Evolutionary conservation across 2,797 vertebrate species (phyloP).

Genomic region (Sebastes vulpes): DNA sequence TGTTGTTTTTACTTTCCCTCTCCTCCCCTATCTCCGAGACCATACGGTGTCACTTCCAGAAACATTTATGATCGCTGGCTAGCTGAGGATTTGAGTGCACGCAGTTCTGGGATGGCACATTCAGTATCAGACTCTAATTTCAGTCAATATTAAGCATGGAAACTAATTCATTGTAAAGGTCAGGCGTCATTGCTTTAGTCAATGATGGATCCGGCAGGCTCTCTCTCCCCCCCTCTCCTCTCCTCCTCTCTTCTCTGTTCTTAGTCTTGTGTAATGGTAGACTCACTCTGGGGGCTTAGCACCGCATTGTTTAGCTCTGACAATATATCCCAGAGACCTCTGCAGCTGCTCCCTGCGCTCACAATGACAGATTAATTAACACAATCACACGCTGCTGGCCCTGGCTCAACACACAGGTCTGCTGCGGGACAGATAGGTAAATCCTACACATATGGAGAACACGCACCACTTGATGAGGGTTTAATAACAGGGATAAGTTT

Average conservation of each 20-base stretch:
- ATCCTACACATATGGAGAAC: slow-evolving; percentile 93
- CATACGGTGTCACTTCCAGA: slow-evolving; percentile 76
- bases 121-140: slow-evolving; percentile 93
- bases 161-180: slow-evolving; percentile 95
- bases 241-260: slow-evolving; percentile 80
- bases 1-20: slow-evolving; percentile 87
- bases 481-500: slow-evolving; percentile 84
- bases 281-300: slow-evolving; percentile 96
- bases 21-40: slow-evolving; percentile 74
- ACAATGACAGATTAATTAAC: slow-evolving; percentile 99
- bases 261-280: slow-evolving; percentile 94
- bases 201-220: slow-evolving; percentile 91
- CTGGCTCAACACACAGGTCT: slow-evolving; percentile 97
- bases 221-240: slow-evolving; percentile 45
- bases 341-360: slow-evolving; percentile 96
- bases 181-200: slow-evolving; percentile 95
- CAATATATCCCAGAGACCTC: slow-evolving; percentile 95
- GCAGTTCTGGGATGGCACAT: slow-evolving; percentile 89
- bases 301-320: slow-evolving; percentile 97
- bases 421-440: slow-evolving; percentile 98
- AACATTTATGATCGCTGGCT: slow-evolving; percentile 77
- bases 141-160: slow-evolving; percentile 94
- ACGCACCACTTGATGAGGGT: slow-evolving; percentile 86
- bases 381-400: slow-evolving; percentile 97
- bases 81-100: slow-evolving; percentile 86